Evolutionary conservation across 2,888 invertebrate genomes (phyloP).

Genomic region (Lysandra coridon): DNA sequence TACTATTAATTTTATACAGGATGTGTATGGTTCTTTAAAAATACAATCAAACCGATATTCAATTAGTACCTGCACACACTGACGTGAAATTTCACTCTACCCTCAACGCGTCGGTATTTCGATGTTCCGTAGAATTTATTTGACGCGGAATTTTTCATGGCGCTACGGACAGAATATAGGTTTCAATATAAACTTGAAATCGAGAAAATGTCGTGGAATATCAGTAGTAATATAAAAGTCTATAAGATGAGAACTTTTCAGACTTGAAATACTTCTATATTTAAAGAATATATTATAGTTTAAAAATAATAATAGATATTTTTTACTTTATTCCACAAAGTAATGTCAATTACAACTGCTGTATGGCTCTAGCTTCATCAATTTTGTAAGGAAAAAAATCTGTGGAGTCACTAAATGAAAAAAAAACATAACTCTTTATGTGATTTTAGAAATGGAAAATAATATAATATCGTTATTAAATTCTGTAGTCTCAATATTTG

Average conservation of each 20-base stretch:
- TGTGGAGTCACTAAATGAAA: too few relatives aligned
- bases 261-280: background rate
- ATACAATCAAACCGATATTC: background rate
- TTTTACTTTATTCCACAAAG: too few relatives aligned
- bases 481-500: too few relatives aligned
- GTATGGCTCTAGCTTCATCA: too few relatives aligned
- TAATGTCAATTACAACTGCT: too few relatives aligned
- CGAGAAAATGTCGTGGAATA: conserved; percentile 9
- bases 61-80: conserved; percentile 2
- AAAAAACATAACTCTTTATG: too few relatives aligned
- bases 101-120: background rate
- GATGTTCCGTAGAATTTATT: background rate
- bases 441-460: too few relatives aligned
- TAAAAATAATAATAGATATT: too few relatives aligned
- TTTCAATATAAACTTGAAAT: conserved; percentile 9
- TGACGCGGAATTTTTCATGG: conserved; percentile 3
- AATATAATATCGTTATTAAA: too few relatives aligned
- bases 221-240: background rate
- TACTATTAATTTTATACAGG: too few relatives aligned
- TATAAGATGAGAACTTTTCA: background rate
- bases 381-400: too few relatives aligned
- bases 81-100: conserved; percentile 5
- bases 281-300: too few relatives aligned
- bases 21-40: background rate
- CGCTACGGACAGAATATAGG: background rate